Base-by-base conservation (phyloP, 2,888 invertebrate genomes). In the Limenitis arthemis region DNA sequence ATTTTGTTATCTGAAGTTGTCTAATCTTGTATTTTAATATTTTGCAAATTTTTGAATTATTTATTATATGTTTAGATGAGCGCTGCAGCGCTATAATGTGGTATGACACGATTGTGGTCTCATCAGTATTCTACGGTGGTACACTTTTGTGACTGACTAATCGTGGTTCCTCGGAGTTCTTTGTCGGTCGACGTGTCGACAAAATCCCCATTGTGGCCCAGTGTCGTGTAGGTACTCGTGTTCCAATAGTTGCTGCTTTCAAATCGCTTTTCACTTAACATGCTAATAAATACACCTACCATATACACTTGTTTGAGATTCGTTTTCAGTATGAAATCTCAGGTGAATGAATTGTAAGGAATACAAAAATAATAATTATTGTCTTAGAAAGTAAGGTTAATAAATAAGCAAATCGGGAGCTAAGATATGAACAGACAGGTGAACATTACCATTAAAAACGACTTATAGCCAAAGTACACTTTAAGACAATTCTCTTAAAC, bases 121-220 rank as follows among this genome's bases (percentile, higher is more conserved):
- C 49, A 78, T 79, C 72, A 71, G 72, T 75, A 80, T 79, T 71
- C 76, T 50, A 60, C 60, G 51, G 56, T 63, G 56, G 58, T 68
- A 62, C 68, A 65, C 63, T 59, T 61, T 60, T 62, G 63, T 63
- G 69, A 68, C 71, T 77, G 77, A 79, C 76, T 77, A 79, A 80
- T 78, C 72, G 75, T 68, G 66, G 41, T 66, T 69, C 67, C 74
- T 72, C 64, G 65, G 44, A 43, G 64, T 65, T 68, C 76, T 78
- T 81, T 81, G 80, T 79, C 77, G 78, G 76, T 66, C 60, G 49
- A 61, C 54, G 63, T 67, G 69, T 68, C 68, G 69, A 72, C 72
- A 66, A 66, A 72, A 70, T 69, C 67, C 65, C 63, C 68, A 68
- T 73, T 75, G 73, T 75, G 66, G 44, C 47, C 47, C 44, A 49